Base-by-base conservation (phyloP, 2,888 invertebrate genomes). In the Emmelina monodactyla region DNA sequence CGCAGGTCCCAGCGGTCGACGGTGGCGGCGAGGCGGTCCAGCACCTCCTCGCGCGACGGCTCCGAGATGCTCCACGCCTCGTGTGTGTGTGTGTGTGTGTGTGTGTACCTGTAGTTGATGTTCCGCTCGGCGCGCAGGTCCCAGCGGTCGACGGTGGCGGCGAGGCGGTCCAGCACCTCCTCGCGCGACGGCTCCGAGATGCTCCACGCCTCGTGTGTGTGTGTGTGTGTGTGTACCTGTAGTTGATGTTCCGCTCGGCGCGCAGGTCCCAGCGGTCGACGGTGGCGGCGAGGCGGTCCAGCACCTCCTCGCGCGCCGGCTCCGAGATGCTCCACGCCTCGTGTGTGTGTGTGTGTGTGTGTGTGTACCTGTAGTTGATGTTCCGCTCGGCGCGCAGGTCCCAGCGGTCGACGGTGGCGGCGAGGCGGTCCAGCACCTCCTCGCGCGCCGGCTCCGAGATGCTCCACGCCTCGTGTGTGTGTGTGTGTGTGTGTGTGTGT, bases 91-190 rank as follows among this genome's bases (percentile, higher is more conserved):
- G n/a, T n/a, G n/a, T n/a, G n/a, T n/a, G n/a, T n/a, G n/a, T n/a
- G n/a, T n/a, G n/a, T n/a, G n/a, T n/a, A 72, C 25, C 96, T 88
- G 70, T 98, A 98, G 78, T 98, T 98, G 46, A 98, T 98, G 65
- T 96, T 97, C 29, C 98, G 83, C 53, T 89, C 89, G 1, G 93
- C 89, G 37, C 83, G 83, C 32, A 97, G 72, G 59, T 94, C 88
- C 97, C 97, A 98, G 31, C 91, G 84, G 43, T 88, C 85, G 29
- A 97, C 93, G 9, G 96, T 95, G 28, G 79, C 64, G 6, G 89
- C 87, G 84, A 97, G 89, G 41, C 88, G 84, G 7, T 76, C 62
- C 10, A 94, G 78, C 1, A 96, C 94, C 28, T 83, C 80, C 3
- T 84, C 81, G 7, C 95, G 82, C 1, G 85, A 75, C 0, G 94